Evolutionary conservation across 2,797 vertebrate genomes (phyloP).

Genomic region (Micrastur ruficollis): DNA sequence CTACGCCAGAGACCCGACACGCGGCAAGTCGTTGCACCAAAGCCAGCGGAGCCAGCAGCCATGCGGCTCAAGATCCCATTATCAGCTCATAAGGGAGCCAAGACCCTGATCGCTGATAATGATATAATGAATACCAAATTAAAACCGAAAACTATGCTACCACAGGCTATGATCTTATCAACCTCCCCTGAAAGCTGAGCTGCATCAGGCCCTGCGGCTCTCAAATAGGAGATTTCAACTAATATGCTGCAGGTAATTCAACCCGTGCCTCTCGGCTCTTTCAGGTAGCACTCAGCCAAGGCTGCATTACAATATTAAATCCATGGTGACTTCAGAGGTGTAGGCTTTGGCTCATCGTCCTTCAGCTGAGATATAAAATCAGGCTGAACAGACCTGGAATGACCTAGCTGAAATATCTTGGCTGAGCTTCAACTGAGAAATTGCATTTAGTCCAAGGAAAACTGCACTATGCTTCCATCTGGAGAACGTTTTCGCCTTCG

Average conservation of each 20-base stretch:
- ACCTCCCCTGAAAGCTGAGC: conserved; percentile 14
- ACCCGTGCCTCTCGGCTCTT: neutral
- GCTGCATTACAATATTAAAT: conserved; percentile 48
- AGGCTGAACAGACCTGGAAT: neutral
- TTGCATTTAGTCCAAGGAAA: neutral
- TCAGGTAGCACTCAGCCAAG: neutral
- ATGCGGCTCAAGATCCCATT: accelerated
- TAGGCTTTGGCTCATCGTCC: conserved; percentile 1
- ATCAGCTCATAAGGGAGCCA: accelerated
- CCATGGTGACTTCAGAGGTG: neutral
- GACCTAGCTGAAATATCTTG: neutral
- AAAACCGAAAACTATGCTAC: conserved; percentile 13
- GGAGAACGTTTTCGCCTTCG: neutral
- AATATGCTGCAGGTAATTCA: conserved; percentile 43
- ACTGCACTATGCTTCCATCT: neutral
- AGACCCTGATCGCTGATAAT: neutral
- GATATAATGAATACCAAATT: conserved; percentile 23
- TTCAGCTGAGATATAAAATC: conserved; percentile 37
- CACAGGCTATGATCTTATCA: neutral
- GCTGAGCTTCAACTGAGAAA: neutral
- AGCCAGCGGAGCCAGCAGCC: neutral
- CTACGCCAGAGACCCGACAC: neutral
- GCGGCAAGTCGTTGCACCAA: accelerated
- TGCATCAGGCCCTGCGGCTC: neutral
- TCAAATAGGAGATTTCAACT: neutral